Evolutionary conservation across 1,140 invertebrate genomes (phyloP), one percentile per base, ranked within the genome.

Genomic region (Homalodisca vitripennis): DNA sequence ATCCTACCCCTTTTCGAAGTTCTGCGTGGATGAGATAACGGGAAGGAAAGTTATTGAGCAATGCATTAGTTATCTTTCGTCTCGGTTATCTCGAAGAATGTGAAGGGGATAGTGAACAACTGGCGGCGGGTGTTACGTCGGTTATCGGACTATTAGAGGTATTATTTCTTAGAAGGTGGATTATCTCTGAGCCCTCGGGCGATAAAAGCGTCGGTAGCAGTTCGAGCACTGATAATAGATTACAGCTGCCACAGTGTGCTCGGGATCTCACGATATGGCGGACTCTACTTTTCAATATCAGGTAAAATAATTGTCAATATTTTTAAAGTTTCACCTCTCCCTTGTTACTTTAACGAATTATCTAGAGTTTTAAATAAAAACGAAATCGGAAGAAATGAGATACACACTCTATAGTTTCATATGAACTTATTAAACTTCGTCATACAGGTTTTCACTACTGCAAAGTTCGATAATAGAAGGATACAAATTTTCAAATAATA

Each of bases 211-310:
- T 10, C 55, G 55, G 55, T 60, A 60, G 55, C 55, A 14, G 3
- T 3, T 60, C 6, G 27, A 60, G 26, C 14, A 60, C 22, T 22
- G 55, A 26, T 60, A 53, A 22, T 10, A 17, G 20, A 3, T 12
- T 12, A 53, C 12, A 12, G 27, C 12, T 27, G 55, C 27, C 14
- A 10, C 26, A 60, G 55, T 60, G 14, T 60, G 48, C 55, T 60
- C 29, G 55, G 6, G 14, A 60, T 12, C 55, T 60, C 22, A 26
- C 55, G 55, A 60, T 60, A 60, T 60, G 55, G 55, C 55, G 55
- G 26, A 13, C 55, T 60, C 55, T 12, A 6, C 55, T 24, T 22
- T 6, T 24, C 2, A 30, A 14, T n/a, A 24, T 30, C 22, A 22
- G 55, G 55, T 60, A 60, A 60, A 60, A 2, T 26, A 14, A 30